Conservation (phyloP, 2,888 invertebrate species). For the Drosophila dives region DNA sequence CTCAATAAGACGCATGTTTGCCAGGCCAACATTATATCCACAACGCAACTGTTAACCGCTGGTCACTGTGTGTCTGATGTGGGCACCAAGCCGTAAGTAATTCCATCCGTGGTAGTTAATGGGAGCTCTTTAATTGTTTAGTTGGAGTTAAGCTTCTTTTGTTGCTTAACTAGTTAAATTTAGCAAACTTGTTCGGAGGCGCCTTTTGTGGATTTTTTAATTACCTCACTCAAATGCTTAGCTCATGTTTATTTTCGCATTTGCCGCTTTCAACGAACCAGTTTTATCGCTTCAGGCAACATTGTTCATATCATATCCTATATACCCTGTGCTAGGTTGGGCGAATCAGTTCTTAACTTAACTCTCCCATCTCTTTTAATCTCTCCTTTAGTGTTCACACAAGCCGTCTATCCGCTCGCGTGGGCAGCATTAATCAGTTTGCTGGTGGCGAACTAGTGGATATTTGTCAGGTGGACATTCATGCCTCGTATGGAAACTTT, state of each 20-base stretch:
- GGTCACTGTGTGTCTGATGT: constrained; percentile 75
- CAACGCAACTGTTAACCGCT: constrained; percentile 69
- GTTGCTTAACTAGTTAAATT: not conserved
- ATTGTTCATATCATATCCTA: not conserved
- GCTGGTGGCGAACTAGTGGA: constrained; percentile 75
- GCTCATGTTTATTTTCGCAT: not conserved
- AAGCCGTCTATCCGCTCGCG: constrained; percentile 61
- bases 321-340: not conserved
- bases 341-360: not conserved
- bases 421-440: constrained; percentile 81
- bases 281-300: not conserved
- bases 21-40: constrained; percentile 67
- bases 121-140: not conserved
- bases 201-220: not conserved
- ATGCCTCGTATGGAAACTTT: constrained; percentile 80
- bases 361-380: not conserved
- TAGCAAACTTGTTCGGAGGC: not conserved
- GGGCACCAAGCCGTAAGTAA: constrained; percentile 69
- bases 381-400: constrained; percentile 50
- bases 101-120: not conserved
- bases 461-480: constrained; percentile 65
- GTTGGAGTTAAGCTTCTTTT: not conserved
- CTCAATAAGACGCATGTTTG: constrained; percentile 72
- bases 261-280: not conserved
- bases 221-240: not conserved